Evolutionary conservation across 2,797 vertebrate species (phyloP), one percentile per base, ranked within the genome.

Genomic region (Enteromius fasciolatus): DNA sequence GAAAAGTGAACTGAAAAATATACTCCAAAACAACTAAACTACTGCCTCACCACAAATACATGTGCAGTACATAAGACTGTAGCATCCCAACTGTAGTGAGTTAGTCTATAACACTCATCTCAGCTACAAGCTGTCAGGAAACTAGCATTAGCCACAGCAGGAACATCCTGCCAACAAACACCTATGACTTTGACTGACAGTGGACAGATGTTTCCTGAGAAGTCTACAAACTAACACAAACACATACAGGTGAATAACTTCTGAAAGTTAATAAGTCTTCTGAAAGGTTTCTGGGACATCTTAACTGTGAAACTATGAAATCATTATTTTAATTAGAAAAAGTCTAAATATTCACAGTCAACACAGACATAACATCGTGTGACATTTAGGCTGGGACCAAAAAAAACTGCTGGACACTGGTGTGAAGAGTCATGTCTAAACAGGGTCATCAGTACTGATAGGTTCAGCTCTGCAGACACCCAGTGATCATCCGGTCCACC

Each of bases 151-250:
- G 59, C 46, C n/a, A 18, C 20, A 76, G 31, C 3, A 67, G 44
- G 25, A 76, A 52, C 15, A 1, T 64, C 23, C 64, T 61, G 59
- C 67, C 61, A 76, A 7, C 44, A 69, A 61, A 79, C 36, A 36
- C 8, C 8, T 59, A 39, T 18, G n/a, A 44, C 5, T 76, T 74
- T 81, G 83, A 72, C 36, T 73, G 66, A 81, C 79, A 68, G 25
- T 48, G 69, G 44, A 67, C 52, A 77, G 68, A 66, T 3, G 48
- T 12, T 10, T 63, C 59, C 68, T 52, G 59, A n/a, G 9, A 59
- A 69, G 15, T 61, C n/a, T 14, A 54, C 57, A 54, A 33, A 50
- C 52, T 52, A 54, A 77, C 74, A 69, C 66, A 77, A 64, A 59
- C 15, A 44, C 31, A 75, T 66, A 72, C 33, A 81, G 11, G 46